Conservation (phyloP, 2,888 invertebrate genomes). For the Rhagonycha fulva region DNA sequence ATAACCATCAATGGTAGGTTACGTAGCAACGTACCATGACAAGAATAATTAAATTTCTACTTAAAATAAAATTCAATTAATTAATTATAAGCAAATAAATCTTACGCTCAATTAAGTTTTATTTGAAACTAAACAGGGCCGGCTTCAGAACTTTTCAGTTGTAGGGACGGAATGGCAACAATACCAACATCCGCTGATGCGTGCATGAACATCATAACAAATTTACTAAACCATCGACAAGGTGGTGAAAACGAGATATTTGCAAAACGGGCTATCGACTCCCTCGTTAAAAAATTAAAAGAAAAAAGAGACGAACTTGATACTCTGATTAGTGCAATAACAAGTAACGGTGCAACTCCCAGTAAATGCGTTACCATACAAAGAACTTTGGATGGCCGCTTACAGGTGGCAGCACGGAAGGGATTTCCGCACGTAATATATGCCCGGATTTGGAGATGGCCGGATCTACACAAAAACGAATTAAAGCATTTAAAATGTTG, state of each 20-base stretch:
- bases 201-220: conserved; percentile 97
- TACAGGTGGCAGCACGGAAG: conserved; percentile 98
- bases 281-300: conserved; percentile 97
- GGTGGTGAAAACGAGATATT: conserved; percentile 99
- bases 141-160: not conserved
- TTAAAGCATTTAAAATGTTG: conserved; percentile 97
- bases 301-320: conserved; percentile 98
- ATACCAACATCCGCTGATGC: conserved; percentile 97
- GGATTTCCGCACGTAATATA: conserved; percentile 99
- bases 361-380: conserved; percentile 99
- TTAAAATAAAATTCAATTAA: not conserved
- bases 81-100: not conserved
- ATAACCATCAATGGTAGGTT: not conserved
- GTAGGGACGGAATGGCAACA: conserved; percentile 65
- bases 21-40: not conserved
- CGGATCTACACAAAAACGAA: conserved; percentile 98
- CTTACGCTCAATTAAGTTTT: not conserved
- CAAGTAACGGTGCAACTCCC: conserved; percentile 97
- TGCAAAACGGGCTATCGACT: conserved; percentile 97
- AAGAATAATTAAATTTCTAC: not conserved
- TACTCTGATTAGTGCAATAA: conserved; percentile 96
- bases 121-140: not conserved
- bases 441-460: conserved; percentile 99
- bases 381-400: conserved; percentile 93
- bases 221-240: conserved; percentile 97